Base-by-base conservation (phyloP, 2,797 vertebrate genomes). In the Pseudomugil tenellus region DNA sequence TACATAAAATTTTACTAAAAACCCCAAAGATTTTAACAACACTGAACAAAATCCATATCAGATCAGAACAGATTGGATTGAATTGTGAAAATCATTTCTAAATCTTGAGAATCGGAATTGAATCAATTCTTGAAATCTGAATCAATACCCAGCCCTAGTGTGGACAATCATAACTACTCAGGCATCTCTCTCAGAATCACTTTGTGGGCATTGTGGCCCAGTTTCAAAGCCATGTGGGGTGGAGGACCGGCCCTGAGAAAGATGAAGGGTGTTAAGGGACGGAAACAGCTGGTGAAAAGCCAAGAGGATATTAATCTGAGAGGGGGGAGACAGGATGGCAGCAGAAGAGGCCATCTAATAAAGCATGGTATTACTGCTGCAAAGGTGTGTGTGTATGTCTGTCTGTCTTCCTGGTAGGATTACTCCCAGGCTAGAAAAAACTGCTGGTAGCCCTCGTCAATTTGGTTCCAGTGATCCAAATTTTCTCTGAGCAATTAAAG, bases 241-340 rank as follows among this genome's bases (percentile, higher is more conserved):
- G 0, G 84, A 76, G 83, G 84, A 77, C 72, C 25, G 68, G 79
- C 77, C 53, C 53, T 17, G 73, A 62, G 80, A 81, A 87, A 92
- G 87, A 90, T 90, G 83, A 92, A 82, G 78, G 87, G 89, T 90
- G 86, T 93, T 89, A 89, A 67, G 85, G 65, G 77, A 87, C 80
- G 89, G 86, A 91, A 93, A 91, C 92, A 93, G 91, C 91, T 93
- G 91, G 81, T 89, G 78, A 70, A 75, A 80, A 86, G 80, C 88
- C 86, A 76, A 86, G 81, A 89, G 86, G 86, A 89, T 82, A 89
- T 91, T 89, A 89, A 92, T 93, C 90, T 91, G 81, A 77, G 70
- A 41, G 67, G 29, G 81, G 85, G 84, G 84, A 87, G 91, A 90
- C 90, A 90, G 90, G 91, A 92, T 92, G 90, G 89, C 78, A 91